Percentiles rank a stretch among this genome's conserved stretches.
Evolutionary conservation across 2,113 vertebrate genomes (phyloP).

Genomic region (Crotalus tigris): DNA sequence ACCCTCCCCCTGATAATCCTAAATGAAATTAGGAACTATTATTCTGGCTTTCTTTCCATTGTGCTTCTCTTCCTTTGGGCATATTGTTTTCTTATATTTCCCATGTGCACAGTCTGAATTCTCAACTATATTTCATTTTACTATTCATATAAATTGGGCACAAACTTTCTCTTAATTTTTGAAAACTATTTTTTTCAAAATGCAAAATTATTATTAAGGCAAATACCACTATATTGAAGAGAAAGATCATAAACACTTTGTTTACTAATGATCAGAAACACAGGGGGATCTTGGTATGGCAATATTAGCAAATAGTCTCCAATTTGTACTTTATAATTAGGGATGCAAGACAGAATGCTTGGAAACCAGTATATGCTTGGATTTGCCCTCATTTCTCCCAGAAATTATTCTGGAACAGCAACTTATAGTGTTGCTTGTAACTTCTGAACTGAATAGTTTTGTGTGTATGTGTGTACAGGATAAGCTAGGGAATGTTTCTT

Average conservation of each 20-base stretch:
- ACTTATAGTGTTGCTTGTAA: background rate
- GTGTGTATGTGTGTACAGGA: background rate
- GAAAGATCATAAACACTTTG: background rate
- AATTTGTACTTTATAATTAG: background rate
- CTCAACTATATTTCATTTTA: background rate
- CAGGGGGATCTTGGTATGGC: background rate
- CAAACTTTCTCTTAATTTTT: background rate
- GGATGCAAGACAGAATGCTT: background rate
- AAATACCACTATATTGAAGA: background rate
- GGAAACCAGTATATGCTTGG: background rate
- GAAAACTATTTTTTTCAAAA: background rate
- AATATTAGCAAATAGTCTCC: background rate
- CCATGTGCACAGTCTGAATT: background rate
- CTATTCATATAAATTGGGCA: background rate
- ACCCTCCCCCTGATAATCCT: background rate
- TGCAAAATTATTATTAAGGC: background rate
- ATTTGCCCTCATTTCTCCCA: background rate
- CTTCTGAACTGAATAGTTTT: background rate
- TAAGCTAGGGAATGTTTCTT: background rate
- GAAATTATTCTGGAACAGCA: background rate
- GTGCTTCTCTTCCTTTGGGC: background rate
- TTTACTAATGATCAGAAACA: background rate
- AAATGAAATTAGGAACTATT: background rate
- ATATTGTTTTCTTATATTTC: background rate
- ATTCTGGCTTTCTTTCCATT: conserved; percentile 11